phyloP scores from a whole-genome alignment of 2,113 vertebrate species.

The Uropsilus gracilis region DNA sequence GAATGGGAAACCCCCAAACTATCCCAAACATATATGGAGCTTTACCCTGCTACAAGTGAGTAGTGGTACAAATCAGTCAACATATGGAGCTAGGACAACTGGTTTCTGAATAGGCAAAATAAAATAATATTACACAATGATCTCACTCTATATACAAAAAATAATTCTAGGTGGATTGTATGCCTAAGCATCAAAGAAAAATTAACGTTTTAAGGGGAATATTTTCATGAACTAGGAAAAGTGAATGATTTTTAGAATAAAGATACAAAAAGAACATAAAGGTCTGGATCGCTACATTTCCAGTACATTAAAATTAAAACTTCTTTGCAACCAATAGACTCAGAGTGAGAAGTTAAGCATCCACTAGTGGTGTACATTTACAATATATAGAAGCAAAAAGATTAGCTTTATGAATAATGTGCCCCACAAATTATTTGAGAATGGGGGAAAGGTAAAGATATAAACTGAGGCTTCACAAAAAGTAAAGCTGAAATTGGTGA shows the following conservation, averaged over 20 bases:
- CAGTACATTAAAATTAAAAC: conserved; percentile 13
- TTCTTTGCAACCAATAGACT: neutral
- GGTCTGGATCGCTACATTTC: neutral
- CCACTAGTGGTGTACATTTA: neutral
- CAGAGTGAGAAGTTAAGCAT: neutral
- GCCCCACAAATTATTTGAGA: neutral
- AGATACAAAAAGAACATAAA: neutral
- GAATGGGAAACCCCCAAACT: neutral
- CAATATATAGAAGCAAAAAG: neutral
- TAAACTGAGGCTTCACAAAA: neutral
- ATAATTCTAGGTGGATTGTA: neutral
- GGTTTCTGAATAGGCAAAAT: neutral
- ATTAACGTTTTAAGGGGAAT: neutral
- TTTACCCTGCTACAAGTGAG: neutral
- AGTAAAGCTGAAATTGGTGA: neutral
- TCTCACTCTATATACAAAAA: neutral
- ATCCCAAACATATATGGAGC: neutral
- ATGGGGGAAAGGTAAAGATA: neutral
- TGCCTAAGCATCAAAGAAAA: neutral
- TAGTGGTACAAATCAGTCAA: neutral
- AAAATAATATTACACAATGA: neutral
- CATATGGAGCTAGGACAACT: neutral
- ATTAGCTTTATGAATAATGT: neutral
- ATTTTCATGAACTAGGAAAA: neutral
- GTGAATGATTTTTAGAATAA: neutral